Percentiles rank a stretch among this genome's conserved stretches.
phyloP scores from a whole-genome alignment of 2,797 vertebrate genomes.

The Masticophis lateralis region DNA sequence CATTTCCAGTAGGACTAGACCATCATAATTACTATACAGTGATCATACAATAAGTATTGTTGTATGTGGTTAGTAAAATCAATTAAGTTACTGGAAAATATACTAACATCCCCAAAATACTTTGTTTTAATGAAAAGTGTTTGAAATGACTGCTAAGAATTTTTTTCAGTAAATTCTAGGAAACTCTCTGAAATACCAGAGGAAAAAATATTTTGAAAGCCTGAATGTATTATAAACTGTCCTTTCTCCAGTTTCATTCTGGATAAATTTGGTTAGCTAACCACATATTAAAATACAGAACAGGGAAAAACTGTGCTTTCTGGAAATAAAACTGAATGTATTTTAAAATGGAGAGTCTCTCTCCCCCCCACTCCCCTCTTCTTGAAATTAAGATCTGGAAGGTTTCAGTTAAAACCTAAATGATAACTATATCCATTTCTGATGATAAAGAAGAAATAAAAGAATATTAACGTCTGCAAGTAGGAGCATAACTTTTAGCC shows the following conservation, averaged over 20 bases:
- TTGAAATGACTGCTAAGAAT: constrained; percentile 1
- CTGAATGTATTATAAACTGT: constrained; percentile 7
- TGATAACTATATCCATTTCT: not conserved
- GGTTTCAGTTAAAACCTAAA: not conserved
- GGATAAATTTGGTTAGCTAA: constrained; percentile 40
- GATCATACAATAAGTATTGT: not conserved
- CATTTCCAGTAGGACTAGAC: not conserved
- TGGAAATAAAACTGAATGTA: constrained; percentile 30
- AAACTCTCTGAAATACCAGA: constrained; percentile 8
- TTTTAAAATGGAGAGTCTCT: constrained; percentile 29
- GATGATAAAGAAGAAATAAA: not conserved
- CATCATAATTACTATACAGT: not conserved
- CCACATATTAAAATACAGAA: constrained; percentile 17
- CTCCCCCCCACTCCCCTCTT: fast-evolving
- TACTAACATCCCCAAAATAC: not conserved
- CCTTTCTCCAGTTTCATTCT: constrained; percentile 31
- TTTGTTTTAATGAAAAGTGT: not conserved
- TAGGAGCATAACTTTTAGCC: not conserved
- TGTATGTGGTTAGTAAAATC: constrained; percentile 10
- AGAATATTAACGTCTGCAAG: not conserved
- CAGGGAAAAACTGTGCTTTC: constrained; percentile 43
- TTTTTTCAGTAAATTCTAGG: fast-evolving
- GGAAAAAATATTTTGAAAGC: constrained; percentile 6
- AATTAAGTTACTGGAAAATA: not conserved
- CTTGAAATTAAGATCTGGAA: not conserved